Evolutionary conservation across 2,113 vertebrate genomes (phyloP).

Genomic region (Mionectes macconnelli): DNA sequence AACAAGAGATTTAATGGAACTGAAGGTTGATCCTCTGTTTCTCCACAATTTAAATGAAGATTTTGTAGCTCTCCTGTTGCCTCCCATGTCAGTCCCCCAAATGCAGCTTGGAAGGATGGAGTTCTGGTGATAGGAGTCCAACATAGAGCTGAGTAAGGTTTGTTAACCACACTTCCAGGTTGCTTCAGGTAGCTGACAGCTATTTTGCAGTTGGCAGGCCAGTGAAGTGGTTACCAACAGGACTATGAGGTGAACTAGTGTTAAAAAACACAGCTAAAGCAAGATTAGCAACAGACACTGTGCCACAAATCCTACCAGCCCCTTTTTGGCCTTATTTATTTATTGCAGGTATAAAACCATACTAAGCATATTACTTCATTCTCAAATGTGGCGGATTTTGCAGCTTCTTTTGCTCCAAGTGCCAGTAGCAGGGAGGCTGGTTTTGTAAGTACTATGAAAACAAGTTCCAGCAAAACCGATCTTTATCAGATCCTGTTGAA

Average conservation of each 20-base stretch:
- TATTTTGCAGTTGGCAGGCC: neutral
- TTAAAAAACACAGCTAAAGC: neutral
- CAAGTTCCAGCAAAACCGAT: conserved; percentile 67
- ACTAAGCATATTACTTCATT: neutral
- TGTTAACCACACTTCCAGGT: neutral
- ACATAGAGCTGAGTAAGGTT: neutral
- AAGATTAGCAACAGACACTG: neutral
- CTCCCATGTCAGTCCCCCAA: neutral
- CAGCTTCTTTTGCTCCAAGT: neutral
- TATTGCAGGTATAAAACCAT: neutral
- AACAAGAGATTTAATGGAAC: neutral
- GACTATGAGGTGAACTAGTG: neutral
- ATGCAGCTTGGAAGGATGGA: neutral
- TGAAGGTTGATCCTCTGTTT: neutral
- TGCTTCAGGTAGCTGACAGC: neutral
- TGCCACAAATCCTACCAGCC: neutral
- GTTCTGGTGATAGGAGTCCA: neutral
- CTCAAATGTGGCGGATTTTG: neutral
- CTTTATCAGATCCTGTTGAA: conserved; percentile 51
- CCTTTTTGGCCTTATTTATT: neutral
- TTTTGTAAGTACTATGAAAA: conserved; percentile 38
- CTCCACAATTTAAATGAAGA: neutral
- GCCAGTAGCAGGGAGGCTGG: neutral
- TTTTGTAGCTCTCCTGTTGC: neutral
- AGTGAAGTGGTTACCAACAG: neutral